These are phyloP conservation scores for Brienomyrus brachyistius DNA, from an alignment of 2,113 vertebrate species.

Conservation along the genomic window DNA sequence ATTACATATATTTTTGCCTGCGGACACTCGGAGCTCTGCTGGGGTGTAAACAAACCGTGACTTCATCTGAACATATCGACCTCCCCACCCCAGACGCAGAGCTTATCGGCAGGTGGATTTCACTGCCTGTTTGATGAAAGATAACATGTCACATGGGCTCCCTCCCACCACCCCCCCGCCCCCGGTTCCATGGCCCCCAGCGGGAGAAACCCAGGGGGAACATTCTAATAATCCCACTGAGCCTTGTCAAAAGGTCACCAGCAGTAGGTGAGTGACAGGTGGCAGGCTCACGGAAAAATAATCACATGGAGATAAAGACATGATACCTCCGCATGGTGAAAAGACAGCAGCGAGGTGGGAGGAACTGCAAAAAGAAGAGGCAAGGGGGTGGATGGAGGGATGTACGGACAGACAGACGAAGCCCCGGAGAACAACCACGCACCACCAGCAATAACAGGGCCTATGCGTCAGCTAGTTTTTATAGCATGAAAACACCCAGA, in stretches of 20 bases:
- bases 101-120: constrained; percentile 40
- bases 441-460: not conserved
- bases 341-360: not conserved
- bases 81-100: constrained; percentile 27
- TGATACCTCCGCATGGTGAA: not conserved
- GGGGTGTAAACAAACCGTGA: constrained; percentile 27
- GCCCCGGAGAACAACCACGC: not conserved
- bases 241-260: not conserved
- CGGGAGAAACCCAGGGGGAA: not conserved
- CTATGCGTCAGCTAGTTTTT: too few species aligned
- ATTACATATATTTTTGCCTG: constrained; percentile 8
- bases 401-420: not conserved
- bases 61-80: constrained; percentile 26
- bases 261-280: not conserved
- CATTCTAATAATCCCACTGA: not conserved
- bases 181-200: not conserved
- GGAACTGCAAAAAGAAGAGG: not conserved
- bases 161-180: not conserved
- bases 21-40: constrained; percentile 20
- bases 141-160: constrained; percentile 38
- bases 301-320: not conserved
- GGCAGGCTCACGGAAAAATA: not conserved
- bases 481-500: not conserved
- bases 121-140: constrained; percentile 28
- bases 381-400: not conserved